Evolutionary conservation across 2,113 vertebrate species (phyloP).

Genomic region (Coreoperca whiteheadi): DNA sequence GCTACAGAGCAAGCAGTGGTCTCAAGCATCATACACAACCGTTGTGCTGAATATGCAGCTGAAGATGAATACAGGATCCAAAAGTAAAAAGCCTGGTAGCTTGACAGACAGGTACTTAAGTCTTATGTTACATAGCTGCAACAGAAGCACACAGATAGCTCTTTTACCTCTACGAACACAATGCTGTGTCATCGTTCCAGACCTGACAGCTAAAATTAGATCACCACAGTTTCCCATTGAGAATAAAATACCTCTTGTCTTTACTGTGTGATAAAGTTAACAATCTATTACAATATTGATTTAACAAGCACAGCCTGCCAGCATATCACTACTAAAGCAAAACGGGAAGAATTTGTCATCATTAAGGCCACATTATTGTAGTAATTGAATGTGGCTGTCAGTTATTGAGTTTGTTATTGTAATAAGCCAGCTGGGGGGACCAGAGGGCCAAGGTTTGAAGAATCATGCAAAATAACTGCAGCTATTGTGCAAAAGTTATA

Average conservation of each 20-base stretch:
- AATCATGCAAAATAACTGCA: neutral
- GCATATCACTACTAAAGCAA: conserved; percentile 1
- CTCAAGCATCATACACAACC: neutral
- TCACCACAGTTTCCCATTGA: conserved; percentile 22
- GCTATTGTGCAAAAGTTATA: neutral
- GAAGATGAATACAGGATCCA: neutral
- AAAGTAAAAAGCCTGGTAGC: neutral
- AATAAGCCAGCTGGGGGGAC: neutral
- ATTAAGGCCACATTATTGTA: conserved; percentile 19
- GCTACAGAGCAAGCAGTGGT: neutral
- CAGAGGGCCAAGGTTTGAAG: neutral
- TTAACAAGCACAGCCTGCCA: neutral
- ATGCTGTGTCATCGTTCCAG: conserved; percentile 29
- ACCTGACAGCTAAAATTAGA: conserved; percentile 47
- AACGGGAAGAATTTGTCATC: neutral
- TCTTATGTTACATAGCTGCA: too few species aligned
- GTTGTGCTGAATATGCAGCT: neutral
- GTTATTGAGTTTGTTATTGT: conserved; percentile 1
- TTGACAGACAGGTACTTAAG: neutral
- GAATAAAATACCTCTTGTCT: conserved; percentile 23
- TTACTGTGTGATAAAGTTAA: conserved; percentile 18
- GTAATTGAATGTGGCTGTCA: conserved; percentile 8
- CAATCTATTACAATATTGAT: conserved; percentile 12
- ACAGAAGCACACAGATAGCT: conserved; percentile 23
- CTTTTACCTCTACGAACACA: neutral